These are phyloP conservation scores for Pegoplata infirma DNA, from an alignment of 2,888 invertebrate species.

Conservation along the genomic window DNA sequence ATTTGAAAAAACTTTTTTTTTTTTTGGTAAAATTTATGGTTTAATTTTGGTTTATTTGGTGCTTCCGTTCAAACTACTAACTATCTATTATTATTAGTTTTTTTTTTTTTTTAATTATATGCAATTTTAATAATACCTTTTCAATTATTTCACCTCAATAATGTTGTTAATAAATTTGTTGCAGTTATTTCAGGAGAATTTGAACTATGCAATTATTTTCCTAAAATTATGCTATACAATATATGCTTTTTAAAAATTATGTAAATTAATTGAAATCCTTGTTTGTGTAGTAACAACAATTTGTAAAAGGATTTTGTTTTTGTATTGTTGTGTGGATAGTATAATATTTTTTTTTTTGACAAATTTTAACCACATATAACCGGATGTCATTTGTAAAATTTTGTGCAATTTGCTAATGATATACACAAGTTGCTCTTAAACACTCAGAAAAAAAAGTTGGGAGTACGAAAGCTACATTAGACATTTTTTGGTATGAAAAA, in stretches of 20 bases:
- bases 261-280: slow-evolving; percentile 44
- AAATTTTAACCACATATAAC: slow-evolving; percentile 41
- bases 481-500: too few species aligned
- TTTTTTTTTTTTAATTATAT: slow-evolving; percentile 37
- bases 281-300: not conserved
- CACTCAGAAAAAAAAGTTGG: not conserved
- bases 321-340: not conserved
- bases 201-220: not conserved
- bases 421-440: slow-evolving; percentile 17
- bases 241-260: not conserved
- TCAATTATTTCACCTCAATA: slow-evolving; percentile 37
- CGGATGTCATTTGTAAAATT: slow-evolving; percentile 39
- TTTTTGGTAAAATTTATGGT: not conserved
- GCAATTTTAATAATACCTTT: slow-evolving; percentile 19
- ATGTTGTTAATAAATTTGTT: slow-evolving; percentile 1
- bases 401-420: slow-evolving; percentile 35
- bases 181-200: not conserved
- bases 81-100: too few species aligned
- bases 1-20: too few species aligned
- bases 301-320: not conserved
- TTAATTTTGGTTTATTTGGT: not conserved
- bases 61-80: too few species aligned
- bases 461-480: too few species aligned
- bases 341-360: slow-evolving; percentile 37
- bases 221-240: not conserved